These are phyloP conservation scores for Eubasilissa splendida DNA, from an alignment of 2,888 invertebrate genomes.

Conservation along the genomic window DNA sequence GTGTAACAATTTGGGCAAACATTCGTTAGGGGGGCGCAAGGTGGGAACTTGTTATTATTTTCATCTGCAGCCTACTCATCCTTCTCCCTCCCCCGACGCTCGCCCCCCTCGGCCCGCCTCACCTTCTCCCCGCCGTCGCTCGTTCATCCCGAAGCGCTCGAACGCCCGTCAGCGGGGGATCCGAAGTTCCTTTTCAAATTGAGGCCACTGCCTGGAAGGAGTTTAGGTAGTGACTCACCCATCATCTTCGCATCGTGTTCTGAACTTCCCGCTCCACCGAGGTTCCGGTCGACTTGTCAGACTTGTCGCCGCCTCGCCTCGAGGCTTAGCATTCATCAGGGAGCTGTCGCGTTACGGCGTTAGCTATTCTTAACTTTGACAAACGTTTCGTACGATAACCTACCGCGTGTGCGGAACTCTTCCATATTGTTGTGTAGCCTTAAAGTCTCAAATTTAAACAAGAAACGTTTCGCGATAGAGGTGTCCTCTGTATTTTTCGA, in stretches of 20 bases:
- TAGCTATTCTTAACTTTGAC: conserved; percentile 37
- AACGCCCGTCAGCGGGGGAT: not conserved
- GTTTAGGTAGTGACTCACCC: not conserved
- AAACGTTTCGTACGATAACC: conserved; percentile 21
- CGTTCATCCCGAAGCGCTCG: conserved; percentile 8
- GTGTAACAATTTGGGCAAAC: conserved; percentile 57
- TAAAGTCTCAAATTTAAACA: no score
- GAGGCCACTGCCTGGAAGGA: conserved; percentile 3
- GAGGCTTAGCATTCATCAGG: conserved; percentile 42
- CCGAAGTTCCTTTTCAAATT: not conserved
- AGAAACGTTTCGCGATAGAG: no score
- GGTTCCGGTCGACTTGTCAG: not conserved
- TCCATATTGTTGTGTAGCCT: not conserved
- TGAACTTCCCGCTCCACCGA: not conserved
- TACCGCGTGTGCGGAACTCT: not conserved
- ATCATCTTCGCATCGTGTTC: not conserved
- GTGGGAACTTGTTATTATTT: conserved; percentile 39
- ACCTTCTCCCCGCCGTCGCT: conserved; percentile 17
- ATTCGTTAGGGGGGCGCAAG: conserved; percentile 49
- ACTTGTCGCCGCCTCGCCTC: not conserved
- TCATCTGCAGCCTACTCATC: conserved; percentile 5
- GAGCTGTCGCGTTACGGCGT: conserved; percentile 35
- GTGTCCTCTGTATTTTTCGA: no score
- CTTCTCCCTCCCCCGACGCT: not conserved
- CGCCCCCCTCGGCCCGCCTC: not conserved